These are phyloP conservation scores for Eupeodes latifasciatus DNA, from an alignment of 2,888 invertebrate genomes.

Conservation along the genomic window DNA sequence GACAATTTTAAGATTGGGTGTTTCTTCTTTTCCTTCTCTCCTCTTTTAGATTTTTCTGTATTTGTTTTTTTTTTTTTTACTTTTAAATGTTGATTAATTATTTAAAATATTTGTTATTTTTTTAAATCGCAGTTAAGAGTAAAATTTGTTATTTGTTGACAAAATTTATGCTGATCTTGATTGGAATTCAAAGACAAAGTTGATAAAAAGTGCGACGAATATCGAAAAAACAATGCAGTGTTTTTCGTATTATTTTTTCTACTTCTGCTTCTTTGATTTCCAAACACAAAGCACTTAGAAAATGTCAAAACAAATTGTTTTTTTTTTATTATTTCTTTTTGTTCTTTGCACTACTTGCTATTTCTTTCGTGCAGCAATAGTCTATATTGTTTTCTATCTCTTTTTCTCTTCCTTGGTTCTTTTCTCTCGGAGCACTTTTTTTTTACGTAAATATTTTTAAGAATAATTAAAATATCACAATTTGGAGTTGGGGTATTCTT, in stretches of 20 bases:
- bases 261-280: slow-evolving; percentile 32
- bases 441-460: slow-evolving; percentile 67
- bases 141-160: slow-evolving; percentile 30
- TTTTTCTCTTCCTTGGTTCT: slow-evolving; percentile 31
- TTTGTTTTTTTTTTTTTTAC: slow-evolving; percentile 11
- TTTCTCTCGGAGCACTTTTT: slow-evolving; percentile 18
- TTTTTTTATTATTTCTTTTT: slow-evolving; percentile 19
- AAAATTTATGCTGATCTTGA: slow-evolving; percentile 13
- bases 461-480: slow-evolving; percentile 65
- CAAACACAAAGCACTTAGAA: slow-evolving; percentile 65
- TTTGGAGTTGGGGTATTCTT: slow-evolving; percentile 30
- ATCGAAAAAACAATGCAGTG: slow-evolving; percentile 54
- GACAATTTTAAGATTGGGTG: slow-evolving; percentile 39
- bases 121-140: slow-evolving; percentile 10
- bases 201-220: slow-evolving; percentile 41
- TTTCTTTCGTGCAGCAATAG: slow-evolving; percentile 7
- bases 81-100: neutral
- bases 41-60: neutral
- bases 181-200: neutral
- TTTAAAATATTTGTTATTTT: neutral
- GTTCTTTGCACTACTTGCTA: slow-evolving; percentile 13
- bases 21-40: slow-evolving; percentile 17
- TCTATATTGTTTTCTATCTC: slow-evolving; percentile 10
- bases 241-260: slow-evolving; percentile 41
- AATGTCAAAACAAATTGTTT: slow-evolving; percentile 66